Evolutionary conservation across 2,113 vertebrate genomes (phyloP), one percentile per base, ranked within the genome.

Genomic region (Heterochromis multidens): DNA sequence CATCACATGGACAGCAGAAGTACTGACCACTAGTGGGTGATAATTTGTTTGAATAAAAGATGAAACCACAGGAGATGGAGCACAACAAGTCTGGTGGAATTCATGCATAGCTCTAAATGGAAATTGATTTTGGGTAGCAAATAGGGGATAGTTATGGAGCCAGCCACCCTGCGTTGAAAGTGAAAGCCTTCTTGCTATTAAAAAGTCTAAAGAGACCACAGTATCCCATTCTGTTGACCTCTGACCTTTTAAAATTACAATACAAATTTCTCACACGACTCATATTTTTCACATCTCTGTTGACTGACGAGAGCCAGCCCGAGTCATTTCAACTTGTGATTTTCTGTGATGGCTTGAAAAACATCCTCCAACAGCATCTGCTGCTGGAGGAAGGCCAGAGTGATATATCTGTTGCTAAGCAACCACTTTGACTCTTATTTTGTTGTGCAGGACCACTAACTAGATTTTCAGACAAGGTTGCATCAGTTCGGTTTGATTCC

Each of bases 331-430:
- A 86, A 89, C 90, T 83, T 90, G 81, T 89, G 58, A 89, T 92
- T 93, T 90, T 88, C 81, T 88, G 59, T 84, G 88, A 91, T 70
- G 79, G 83, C 70, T 83, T 88, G 88, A 90, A 89, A 91, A 94
- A 93, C 89, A 93, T 90, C 85, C 77, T 90, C 62, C 81, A 86
- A 86, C 84, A 89, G 87, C 91, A 92, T 88, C 87, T 91, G 88
- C 86, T 84, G 85, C 91, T 88, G 91, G 85, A 90, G 87, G 70
- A 86, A 83, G 90, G 82, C 90, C 89, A 91, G 86, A 78, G 83
- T 87, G 87, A 89, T 89, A 43, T 81, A 91, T 93, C 88, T 94
- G 94, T 95, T 95, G 93, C 93, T 82, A 81, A 85, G 93, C 91
- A 93, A 95, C 92, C 83, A 83, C 83, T 89, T 87, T 84, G 86